Percentiles rank a stretch among this genome's conserved stretches.
These are phyloP conservation scores for Chrysodeixis includens DNA, from an alignment of 2,888 invertebrate genomes.

Conservation along the genomic window DNA sequence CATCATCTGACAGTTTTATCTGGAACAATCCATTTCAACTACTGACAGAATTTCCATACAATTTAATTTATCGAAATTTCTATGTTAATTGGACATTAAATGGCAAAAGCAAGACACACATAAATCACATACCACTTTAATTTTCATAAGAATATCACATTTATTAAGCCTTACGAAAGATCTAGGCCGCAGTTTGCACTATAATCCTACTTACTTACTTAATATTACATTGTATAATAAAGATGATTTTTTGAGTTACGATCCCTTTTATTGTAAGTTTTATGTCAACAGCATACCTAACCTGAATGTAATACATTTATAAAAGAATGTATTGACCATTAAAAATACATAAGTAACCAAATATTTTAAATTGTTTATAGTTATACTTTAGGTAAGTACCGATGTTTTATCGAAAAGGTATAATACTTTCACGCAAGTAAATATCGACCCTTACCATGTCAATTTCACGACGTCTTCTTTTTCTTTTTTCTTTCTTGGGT, in stretches of 20 bases:
- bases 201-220: background rate
- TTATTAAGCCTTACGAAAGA: background rate
- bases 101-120: background rate
- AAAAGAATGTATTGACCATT: background rate
- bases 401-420: slow-evolving; percentile 5
- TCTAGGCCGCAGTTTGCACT: background rate
- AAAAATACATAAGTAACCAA: too few species aligned
- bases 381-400: background rate
- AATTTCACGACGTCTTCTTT: slow-evolving; percentile 82
- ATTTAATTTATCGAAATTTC: slow-evolving; percentile 10
- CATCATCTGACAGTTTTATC: slow-evolving; percentile 84
- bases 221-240: background rate
- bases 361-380: too few species aligned
- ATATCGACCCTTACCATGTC: slow-evolving; percentile 75
- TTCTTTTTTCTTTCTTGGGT: slow-evolving; percentile 76
- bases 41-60: slow-evolving; percentile 18
- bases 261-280: background rate
- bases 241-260: too few species aligned
- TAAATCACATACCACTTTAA: background rate
- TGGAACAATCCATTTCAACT: slow-evolving; percentile 58
- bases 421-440: background rate
- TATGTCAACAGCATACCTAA: background rate
- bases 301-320: background rate
- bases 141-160: background rate
- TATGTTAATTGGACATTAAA: background rate